Evolutionary conservation across 2,797 vertebrate genomes (phyloP).

Genomic region (Neosilurus hyrtlii): DNA sequence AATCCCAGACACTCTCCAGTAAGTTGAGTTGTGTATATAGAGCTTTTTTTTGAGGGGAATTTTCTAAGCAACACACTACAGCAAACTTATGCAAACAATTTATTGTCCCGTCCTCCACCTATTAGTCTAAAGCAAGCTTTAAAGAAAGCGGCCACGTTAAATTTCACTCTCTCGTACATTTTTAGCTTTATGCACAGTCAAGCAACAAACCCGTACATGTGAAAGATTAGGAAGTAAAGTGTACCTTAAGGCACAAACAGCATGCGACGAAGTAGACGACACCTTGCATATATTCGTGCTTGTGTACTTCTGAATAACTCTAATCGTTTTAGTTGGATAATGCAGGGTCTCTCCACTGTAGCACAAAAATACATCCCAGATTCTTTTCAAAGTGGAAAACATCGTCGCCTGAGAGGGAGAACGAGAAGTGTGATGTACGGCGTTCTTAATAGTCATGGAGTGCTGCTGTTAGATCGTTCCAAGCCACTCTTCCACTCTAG

Average conservation of each 20-base stretch:
- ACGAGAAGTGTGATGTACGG: no score
- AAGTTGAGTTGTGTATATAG: no score
- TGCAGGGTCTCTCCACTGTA: neutral
- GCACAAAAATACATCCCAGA: neutral
- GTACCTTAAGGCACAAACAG: neutral
- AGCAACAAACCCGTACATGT: neutral
- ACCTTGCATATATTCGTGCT: neutral
- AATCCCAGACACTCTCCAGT: neutral
- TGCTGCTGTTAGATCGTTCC: neutral
- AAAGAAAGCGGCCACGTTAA: neutral
- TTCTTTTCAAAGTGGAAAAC: neutral
- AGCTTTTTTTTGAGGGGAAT: no score
- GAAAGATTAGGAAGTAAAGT: neutral
- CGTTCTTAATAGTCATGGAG: neutral
- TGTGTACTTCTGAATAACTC: neutral
- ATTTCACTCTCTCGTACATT: neutral
- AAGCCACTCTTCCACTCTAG: neutral
- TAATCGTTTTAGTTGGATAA: neutral
- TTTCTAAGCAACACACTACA: neutral
- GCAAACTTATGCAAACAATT: neutral
- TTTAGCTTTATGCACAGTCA: neutral
- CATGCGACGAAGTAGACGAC: neutral
- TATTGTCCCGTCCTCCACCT: neutral
- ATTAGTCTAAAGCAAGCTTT: neutral
- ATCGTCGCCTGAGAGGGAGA: neutral